These are phyloP conservation scores for Chrysocyon brachyurus DNA, from an alignment of 2,797 vertebrate genomes.

Conservation along the genomic window DNA sequence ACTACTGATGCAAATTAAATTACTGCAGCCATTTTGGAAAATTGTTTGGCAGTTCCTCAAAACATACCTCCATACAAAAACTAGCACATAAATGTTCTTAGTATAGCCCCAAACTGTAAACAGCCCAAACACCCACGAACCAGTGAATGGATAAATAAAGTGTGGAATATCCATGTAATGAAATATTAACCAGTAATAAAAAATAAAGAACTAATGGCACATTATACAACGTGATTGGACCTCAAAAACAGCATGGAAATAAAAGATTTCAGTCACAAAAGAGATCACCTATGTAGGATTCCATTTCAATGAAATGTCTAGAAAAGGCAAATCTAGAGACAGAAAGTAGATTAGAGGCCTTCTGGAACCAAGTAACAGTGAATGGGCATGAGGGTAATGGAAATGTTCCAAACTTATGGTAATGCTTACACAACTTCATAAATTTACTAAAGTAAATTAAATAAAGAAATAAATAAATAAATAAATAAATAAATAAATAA, in stretches of 20 bases:
- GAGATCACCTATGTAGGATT: not conserved
- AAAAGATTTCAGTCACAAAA: not conserved
- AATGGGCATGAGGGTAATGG: not conserved
- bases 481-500: not conserved
- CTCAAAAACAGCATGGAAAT: not conserved
- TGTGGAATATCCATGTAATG: not conserved
- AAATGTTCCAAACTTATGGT: not conserved
- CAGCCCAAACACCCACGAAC: not conserved
- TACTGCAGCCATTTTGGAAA: not conserved
- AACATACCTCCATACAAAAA: not conserved
- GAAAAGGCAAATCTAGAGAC: conserved; percentile 21
- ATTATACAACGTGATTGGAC: not conserved
- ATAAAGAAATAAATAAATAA: not conserved
- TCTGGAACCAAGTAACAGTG: not conserved
- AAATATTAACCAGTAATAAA: not conserved
- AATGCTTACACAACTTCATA: not conserved
- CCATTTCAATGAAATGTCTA: not conserved
- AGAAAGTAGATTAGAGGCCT: not conserved
- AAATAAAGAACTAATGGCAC: not conserved
- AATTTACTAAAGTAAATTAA: not conserved
- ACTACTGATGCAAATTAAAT: conserved; percentile 30
- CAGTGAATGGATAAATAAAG: conserved; percentile 22
- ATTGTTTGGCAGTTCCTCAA: not conserved
- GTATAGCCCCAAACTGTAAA: not conserved
- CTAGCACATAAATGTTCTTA: not conserved